These are phyloP conservation scores for Drosophila subsilvestris DNA, from an alignment of 2,888 invertebrate genomes.

Conservation along the genomic window DNA sequence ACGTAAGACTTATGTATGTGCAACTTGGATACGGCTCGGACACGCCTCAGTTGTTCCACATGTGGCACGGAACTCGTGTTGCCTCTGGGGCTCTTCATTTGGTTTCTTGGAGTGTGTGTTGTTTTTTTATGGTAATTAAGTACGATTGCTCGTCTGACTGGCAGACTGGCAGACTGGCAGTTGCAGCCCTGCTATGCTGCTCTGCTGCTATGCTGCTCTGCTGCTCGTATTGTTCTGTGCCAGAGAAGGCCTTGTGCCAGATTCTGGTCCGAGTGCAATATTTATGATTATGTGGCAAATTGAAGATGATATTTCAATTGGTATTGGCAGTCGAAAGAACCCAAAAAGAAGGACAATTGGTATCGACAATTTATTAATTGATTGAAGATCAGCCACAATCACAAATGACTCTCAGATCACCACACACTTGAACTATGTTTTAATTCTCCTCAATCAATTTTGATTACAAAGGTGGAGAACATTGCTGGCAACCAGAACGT, in stretches of 20 bases:
- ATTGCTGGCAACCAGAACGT: neutral
- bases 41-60: slow-evolving; percentile 53
- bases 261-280: slow-evolving; percentile 44
- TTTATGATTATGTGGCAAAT: slow-evolving; percentile 35
- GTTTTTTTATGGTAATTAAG: slow-evolving; percentile 51
- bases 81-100: slow-evolving; percentile 25
- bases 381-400: neutral
- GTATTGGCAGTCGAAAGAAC: too few relatives aligned
- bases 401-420: too few relatives aligned
- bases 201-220: slow-evolving; percentile 27
- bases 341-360: too few relatives aligned
- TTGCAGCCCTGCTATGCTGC: slow-evolving; percentile 1
- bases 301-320: slow-evolving; percentile 26
- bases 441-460: neutral
- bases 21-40: slow-evolving; percentile 23
- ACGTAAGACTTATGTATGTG: slow-evolving; percentile 25
- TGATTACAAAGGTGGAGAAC: neutral
- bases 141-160: slow-evolving; percentile 33
- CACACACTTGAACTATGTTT: too few relatives aligned
- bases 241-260: slow-evolving; percentile 59
- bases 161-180: slow-evolving; percentile 17
- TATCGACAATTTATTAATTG: neutral
- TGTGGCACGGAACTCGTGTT: slow-evolving; percentile 59
- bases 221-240: slow-evolving; percentile 58
- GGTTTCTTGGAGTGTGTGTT: slow-evolving; percentile 13